Conservation (phyloP, 92 coral and sea anemone genomes). For the Scolanthus callimorphus region DNA sequence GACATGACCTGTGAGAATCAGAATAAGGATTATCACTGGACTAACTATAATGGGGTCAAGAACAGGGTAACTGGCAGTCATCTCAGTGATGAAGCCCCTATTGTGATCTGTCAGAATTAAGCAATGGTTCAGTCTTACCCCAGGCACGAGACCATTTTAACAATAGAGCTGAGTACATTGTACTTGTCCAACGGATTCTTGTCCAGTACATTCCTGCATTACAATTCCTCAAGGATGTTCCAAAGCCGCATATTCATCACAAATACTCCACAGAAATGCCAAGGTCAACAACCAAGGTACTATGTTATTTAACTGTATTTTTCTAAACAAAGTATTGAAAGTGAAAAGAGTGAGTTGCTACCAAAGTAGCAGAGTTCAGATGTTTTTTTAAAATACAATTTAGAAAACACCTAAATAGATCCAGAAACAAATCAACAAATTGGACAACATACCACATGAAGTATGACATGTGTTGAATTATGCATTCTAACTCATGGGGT, state of each 20-base stretch:
- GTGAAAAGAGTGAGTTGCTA: too few species aligned
- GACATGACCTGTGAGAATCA: constrained; percentile 9
- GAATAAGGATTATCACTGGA: constrained; percentile 20
- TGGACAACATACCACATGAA: too few species aligned
- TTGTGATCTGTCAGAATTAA: not conserved
- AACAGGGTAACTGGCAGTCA: constrained; percentile 11
- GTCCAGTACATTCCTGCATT: not conserved
- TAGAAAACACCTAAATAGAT: too few species aligned
- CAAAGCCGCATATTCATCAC: constrained; percentile 7
- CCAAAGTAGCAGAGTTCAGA: too few species aligned
- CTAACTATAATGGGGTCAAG: constrained; percentile 1
- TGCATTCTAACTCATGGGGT: too few species aligned
- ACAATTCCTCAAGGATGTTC: not conserved
- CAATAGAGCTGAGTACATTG: constrained; percentile 6
- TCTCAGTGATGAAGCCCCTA: not conserved
- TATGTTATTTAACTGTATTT: too few species aligned
- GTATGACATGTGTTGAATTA: too few species aligned
- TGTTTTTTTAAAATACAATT: too few species aligned
- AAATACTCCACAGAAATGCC: not conserved
- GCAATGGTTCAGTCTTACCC: constrained; percentile 1
- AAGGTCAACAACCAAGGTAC: constrained; percentile 7
- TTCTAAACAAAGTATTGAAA: too few species aligned
- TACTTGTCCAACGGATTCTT: constrained; percentile 4
- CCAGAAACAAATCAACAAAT: too few species aligned
- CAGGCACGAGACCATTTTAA: not conserved